Evolutionary conservation across 2,888 invertebrate genomes (phyloP).

Genomic region (Choreutis nemorana): DNA sequence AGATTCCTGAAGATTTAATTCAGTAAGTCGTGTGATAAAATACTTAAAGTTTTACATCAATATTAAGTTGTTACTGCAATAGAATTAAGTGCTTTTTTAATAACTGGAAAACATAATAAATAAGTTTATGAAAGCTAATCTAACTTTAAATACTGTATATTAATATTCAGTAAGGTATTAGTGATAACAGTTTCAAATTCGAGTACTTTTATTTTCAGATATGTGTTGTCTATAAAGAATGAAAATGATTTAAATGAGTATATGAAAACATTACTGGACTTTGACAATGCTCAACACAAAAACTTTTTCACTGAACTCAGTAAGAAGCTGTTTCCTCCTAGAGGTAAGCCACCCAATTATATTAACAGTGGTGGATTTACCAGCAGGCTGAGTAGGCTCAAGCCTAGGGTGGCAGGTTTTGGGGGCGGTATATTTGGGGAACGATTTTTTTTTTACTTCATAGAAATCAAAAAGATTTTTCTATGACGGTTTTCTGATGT

Average conservation of each 20-base stretch:
- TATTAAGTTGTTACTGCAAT: not conserved
- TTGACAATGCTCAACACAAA: constrained; percentile 70
- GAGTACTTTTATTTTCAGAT: constrained; percentile 68
- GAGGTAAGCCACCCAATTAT: constrained; percentile 21
- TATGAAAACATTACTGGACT: constrained; percentile 76
- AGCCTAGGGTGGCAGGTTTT: not conserved
- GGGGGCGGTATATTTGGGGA: not conserved
- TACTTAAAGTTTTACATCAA: not conserved
- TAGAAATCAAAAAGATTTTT: no score
- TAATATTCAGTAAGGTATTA: no score
- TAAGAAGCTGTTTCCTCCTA: constrained; percentile 54
- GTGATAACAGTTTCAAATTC: no score
- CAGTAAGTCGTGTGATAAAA: constrained; percentile 46
- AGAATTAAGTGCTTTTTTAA: not conserved
- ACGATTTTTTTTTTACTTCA: not conserved
- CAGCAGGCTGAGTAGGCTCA: not conserved
- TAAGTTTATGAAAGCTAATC: no score
- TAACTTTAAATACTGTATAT: no score
- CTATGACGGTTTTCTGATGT: no score
- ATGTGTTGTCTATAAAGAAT: constrained; percentile 75
- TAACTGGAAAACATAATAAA: no score
- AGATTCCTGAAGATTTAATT: constrained; percentile 75
- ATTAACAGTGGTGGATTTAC: not conserved
- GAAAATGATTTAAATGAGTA: constrained; percentile 79
- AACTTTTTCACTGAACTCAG: constrained; percentile 70